Conservation (phyloP, 2,113 vertebrate genomes). For the Podilymbus podiceps region DNA sequence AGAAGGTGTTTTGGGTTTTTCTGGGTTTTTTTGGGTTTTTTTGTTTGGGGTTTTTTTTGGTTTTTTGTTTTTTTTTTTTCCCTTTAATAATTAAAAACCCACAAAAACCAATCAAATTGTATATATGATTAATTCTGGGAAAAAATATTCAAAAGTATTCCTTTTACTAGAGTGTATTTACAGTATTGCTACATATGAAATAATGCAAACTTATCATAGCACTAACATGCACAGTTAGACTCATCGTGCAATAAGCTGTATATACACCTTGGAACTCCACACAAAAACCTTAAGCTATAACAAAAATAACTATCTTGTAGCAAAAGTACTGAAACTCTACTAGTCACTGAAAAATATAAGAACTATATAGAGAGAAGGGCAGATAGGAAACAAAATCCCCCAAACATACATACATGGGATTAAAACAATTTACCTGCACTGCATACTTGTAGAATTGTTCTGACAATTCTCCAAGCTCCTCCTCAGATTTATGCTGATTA, state of each 20-base stretch:
- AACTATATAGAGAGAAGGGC: neutral
- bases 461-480: constrained; percentile 84
- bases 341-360: fast-evolving
- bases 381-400: neutral
- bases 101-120: neutral
- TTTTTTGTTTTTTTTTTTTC: too few species aligned
- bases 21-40: too few species aligned
- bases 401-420: fast-evolving
- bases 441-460: constrained; percentile 92
- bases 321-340: neutral
- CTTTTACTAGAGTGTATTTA: neutral
- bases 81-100: neutral
- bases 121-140: neutral
- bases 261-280: fast-evolving
- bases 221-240: neutral
- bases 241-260: neutral
- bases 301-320: neutral
- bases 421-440: constrained; percentile 79
- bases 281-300: neutral
- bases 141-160: neutral
- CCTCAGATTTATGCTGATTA: constrained; percentile 66
- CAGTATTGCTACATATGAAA: neutral
- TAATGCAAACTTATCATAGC: neutral
- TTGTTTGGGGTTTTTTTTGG: too few species aligned
- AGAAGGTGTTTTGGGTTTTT: fast-evolving